phyloP scores from a whole-genome alignment of 2,888 invertebrate genomes.

The Noctua pronuba region DNA sequence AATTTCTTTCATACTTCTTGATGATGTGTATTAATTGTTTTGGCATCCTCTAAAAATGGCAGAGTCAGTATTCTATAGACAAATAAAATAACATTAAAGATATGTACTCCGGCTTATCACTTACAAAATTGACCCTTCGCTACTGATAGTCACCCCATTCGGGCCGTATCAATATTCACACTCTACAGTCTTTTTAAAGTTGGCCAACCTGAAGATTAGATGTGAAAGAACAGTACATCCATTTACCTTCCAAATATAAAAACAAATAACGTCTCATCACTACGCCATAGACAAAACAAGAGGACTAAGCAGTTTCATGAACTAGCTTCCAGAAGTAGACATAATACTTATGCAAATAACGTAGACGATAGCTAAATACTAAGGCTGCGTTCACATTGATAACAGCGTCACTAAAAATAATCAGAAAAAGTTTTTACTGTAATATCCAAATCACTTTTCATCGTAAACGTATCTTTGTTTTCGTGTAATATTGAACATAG shows the following conservation, averaged over 20 bases:
- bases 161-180: neutral
- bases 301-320: slow-evolving; percentile 54
- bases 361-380: slow-evolving; percentile 67
- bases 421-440: neutral
- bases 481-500: neutral
- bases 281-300: slow-evolving; percentile 53
- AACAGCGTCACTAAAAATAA: neutral
- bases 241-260: neutral
- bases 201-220: neutral
- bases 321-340: slow-evolving; percentile 64
- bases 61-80: too few relatives aligned
- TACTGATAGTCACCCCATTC: neutral
- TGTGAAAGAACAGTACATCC: neutral
- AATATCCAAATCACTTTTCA: neutral
- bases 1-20: neutral
- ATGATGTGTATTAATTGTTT: too few relatives aligned
- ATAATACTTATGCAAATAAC: slow-evolving; percentile 80
- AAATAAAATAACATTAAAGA: too few relatives aligned
- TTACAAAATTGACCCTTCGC: too few relatives aligned
- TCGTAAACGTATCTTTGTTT: neutral
- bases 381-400: slow-evolving; percentile 34
- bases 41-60: too few relatives aligned
- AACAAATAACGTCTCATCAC: slow-evolving; percentile 44
- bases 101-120: too few relatives aligned
- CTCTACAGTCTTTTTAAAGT: neutral